These are phyloP conservation scores for Scartelaos histophorus DNA, from an alignment of 2,113 vertebrate genomes.

Conservation along the genomic window DNA sequence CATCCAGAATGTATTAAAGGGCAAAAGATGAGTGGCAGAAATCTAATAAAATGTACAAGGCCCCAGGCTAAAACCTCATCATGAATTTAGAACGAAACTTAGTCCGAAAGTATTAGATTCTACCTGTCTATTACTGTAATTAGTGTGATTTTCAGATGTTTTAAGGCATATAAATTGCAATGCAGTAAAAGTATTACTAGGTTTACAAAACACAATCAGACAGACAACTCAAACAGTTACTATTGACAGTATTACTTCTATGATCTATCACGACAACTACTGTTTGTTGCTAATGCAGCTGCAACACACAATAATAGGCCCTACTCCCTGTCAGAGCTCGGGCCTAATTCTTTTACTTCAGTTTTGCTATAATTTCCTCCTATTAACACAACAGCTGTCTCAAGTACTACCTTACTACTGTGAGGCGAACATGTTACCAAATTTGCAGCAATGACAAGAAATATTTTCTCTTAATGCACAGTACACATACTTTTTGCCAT, in stretches of 20 bases:
- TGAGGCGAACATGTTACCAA: neutral
- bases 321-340: too few relatives aligned
- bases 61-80: conserved; percentile 11
- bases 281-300: neutral
- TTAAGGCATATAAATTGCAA: neutral
- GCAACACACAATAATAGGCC: neutral
- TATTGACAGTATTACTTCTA: neutral
- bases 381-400: neutral
- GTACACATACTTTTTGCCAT: too few relatives aligned
- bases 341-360: too few relatives aligned
- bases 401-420: neutral
- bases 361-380: neutral
- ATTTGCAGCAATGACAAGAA: neutral
- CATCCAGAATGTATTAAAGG: conserved; percentile 52
- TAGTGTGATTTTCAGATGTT: neutral
- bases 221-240: neutral
- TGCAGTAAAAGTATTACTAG: too few relatives aligned
- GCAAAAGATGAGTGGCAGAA: conserved; percentile 29
- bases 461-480: neutral
- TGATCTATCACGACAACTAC: neutral
- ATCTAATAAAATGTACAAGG: conserved; percentile 27
- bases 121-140: neutral
- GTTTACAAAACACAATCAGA: too few relatives aligned
- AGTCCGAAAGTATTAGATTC: neutral
- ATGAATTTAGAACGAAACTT: neutral